Base-by-base conservation (phyloP, 2,888 invertebrate genomes). In the Petrolisthes manimaculis region DNA sequence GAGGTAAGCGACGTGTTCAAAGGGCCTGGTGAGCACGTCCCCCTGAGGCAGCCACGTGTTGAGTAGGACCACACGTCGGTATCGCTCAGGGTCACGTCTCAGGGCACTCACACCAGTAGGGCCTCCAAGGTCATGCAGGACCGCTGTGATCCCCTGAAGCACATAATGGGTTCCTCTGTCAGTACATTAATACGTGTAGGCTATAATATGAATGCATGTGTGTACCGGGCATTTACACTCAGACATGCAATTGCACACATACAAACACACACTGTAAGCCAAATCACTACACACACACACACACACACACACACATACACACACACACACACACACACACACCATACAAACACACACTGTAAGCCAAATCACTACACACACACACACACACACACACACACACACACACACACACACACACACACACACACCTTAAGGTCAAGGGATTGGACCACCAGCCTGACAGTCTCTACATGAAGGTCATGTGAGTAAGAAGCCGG, bases 1-100 rank as follows among this genome's bases (percentile, higher is more conserved):
- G 80, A 90, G 77, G 84, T 86, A 89, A 6, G 90, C 79, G 18
- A 61, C 24, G 80, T 89, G 77, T 51, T 84, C 75, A 9, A 37
- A 5, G 54, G 69, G 56, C 9, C 81, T 51, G 24, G 67, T 14
- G 55, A 86, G 75, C 14, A 85, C 74, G 69, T 89, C 83, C 12
- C 90, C 90, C 53, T 85, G 83, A 14, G 90, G 90, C 12, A 89
- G 84, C 83, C 84, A 86, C 24, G 90, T 90, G 84, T 90, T 90
- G 77, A 90, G 80, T 24, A 90, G 83, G 18, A 86, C 89, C 53
- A 90, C 37, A n/a, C 90, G 84, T n/a, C 71, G 82, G 85, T 86
- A 90, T 18, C 81, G 80, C 9, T 54, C 55, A 0, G 89, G 85
- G 71, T 86, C 86, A 4, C 86, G 80, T 24, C 79, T 51, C 21